phyloP scores from a whole-genome alignment of 2,888 invertebrate genomes.

The Eupithecia pulchellata region DNA sequence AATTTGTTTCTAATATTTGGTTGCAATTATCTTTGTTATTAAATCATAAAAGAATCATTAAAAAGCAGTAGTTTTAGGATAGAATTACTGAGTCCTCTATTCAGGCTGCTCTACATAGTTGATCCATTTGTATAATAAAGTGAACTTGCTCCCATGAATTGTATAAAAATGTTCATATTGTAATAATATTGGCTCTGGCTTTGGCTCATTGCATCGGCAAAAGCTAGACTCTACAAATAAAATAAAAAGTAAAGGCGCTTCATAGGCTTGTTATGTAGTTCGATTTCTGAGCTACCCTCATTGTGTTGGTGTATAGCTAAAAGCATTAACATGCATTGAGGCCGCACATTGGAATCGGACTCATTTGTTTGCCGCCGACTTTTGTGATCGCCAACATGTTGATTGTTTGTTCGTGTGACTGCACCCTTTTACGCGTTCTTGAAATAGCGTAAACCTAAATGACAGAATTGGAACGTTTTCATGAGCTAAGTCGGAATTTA shows the following conservation, averaged over 20 bases:
- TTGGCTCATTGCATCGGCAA: too few relatives aligned
- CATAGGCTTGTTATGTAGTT: too few relatives aligned
- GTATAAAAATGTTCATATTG: too few relatives aligned
- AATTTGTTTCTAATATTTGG: too few relatives aligned
- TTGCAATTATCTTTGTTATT: too few relatives aligned
- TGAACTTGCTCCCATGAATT: too few relatives aligned
- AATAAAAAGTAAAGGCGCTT: too few relatives aligned
- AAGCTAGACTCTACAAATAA: too few relatives aligned
- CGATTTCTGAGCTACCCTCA: constrained; percentile 19
- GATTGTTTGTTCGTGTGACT: constrained; percentile 55
- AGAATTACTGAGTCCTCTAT: neutral
- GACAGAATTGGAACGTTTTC: constrained; percentile 34
- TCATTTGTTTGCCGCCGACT: constrained; percentile 62
- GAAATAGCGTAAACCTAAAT: constrained; percentile 36
- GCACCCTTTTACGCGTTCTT: constrained; percentile 44
- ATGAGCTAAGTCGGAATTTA: constrained; percentile 13
- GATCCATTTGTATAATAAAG: too few relatives aligned
- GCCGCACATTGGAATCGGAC: constrained; percentile 63
- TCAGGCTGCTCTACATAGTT: neutral
- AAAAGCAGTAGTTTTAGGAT: neutral
- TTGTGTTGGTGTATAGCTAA: constrained; percentile 53
- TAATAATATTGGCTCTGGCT: too few relatives aligned
- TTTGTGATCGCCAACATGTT: constrained; percentile 56
- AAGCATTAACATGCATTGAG: constrained; percentile 65
- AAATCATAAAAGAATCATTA: neutral